These are phyloP conservation scores for Allygus modestus DNA, from an alignment of 2,888 invertebrate genomes.

Conservation along the genomic window DNA sequence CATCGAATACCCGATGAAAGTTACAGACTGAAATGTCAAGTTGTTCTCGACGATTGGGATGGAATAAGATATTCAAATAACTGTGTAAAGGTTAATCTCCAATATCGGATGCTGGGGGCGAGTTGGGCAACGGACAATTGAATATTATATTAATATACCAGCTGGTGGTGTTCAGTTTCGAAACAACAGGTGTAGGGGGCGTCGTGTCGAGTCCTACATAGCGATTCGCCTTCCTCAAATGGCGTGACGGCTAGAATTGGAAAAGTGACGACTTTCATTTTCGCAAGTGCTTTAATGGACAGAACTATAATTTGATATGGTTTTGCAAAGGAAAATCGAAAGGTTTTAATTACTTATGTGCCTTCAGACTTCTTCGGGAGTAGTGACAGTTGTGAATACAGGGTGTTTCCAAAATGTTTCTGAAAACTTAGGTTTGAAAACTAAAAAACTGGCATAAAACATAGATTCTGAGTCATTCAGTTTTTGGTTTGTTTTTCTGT, in stretches of 20 bases:
- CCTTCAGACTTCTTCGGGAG: too few species aligned
- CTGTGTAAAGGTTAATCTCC: conserved; percentile 21
- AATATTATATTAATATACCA: conserved; percentile 54
- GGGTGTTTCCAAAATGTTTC: too few species aligned
- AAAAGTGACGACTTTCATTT: too few species aligned
- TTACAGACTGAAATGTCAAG: conserved; percentile 25
- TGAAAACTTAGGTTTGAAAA: too few species aligned
- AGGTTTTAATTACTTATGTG: too few species aligned
- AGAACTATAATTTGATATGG: too few species aligned
- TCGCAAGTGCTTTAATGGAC: too few species aligned
- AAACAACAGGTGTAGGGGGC: conserved; percentile 4
- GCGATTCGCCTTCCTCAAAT: background rate
- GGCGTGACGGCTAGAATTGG: background rate
- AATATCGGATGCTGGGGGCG: conserved; percentile 22
- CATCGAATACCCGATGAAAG: conserved; percentile 7
- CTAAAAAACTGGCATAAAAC: too few species aligned
- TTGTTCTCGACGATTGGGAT: background rate
- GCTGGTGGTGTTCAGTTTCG: background rate
- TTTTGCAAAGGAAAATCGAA: too few species aligned
- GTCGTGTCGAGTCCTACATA: background rate
- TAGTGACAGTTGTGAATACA: too few species aligned
- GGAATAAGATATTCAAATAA: conserved; percentile 32
- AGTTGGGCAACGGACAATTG: conserved; percentile 40
- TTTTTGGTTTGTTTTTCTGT: too few species aligned
- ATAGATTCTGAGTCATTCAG: too few species aligned